Conservation (phyloP, 2,888 invertebrate genomes). For the Nomada flava region DNA sequence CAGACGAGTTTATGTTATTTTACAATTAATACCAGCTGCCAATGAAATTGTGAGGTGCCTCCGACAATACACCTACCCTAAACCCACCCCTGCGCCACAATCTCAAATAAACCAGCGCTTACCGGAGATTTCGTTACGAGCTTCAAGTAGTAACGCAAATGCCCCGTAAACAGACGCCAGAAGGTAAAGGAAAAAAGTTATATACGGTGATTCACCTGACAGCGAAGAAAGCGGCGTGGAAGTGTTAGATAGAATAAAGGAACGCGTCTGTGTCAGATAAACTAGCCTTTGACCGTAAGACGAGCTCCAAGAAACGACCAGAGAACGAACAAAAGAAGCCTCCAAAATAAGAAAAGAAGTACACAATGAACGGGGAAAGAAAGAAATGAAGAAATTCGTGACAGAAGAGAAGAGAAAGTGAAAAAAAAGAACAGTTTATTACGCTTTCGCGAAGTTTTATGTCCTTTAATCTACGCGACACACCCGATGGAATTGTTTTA, state of each 20-base stretch:
- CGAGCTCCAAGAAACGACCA: constrained; percentile 31
- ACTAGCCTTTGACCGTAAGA: constrained; percentile 49
- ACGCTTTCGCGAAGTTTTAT: constrained; percentile 72
- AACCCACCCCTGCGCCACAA: not conserved
- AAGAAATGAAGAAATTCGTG: constrained; percentile 27
- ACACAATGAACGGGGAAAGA: not conserved
- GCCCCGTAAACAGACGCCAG: constrained; percentile 40
- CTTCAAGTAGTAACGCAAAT: not conserved
- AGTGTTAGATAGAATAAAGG: too few species aligned
- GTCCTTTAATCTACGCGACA: constrained; percentile 74
- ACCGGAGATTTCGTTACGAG: constrained; percentile 4
- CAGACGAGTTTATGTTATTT: too few species aligned
- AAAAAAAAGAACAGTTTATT: constrained; percentile 65
- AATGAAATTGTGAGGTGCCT: too few species aligned
- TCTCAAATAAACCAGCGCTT: not conserved
- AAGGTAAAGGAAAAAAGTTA: constrained; percentile 37
- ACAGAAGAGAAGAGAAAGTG: constrained; percentile 6
- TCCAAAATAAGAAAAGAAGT: too few species aligned
- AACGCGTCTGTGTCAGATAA: constrained; percentile 34
- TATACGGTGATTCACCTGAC: constrained; percentile 40
- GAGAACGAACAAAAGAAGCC: not conserved
- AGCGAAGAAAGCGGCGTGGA: too few species aligned
- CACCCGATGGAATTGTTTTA: constrained; percentile 69
- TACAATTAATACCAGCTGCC: too few species aligned
- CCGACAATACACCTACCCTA: not conserved